Percentiles rank a stretch among this genome's conserved stretches.
These are phyloP conservation scores for Astreopora myriophthalma DNA, from an alignment of 64 coral and sea anemone genomes.

Conservation along the genomic window DNA sequence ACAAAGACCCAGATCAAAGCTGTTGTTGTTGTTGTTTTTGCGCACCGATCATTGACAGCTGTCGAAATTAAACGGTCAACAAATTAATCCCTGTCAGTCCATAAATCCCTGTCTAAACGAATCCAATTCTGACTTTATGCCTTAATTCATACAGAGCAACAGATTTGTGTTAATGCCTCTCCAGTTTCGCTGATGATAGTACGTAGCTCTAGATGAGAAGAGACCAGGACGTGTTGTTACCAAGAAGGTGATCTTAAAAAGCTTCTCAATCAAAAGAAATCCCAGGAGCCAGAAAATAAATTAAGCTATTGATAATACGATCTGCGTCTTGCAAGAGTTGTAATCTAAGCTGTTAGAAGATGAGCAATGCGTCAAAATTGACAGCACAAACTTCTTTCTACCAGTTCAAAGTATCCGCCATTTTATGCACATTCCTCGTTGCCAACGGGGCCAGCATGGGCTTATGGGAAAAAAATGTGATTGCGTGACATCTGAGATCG, in stretches of 20 bases:
- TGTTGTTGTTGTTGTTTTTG: neutral
- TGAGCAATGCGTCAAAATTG: neutral
- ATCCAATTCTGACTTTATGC: neutral
- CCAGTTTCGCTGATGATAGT: neutral
- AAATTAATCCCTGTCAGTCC: neutral
- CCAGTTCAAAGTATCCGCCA: slow-evolving; percentile 63
- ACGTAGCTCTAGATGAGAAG: neutral
- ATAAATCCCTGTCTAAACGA: neutral
- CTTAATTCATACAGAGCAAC: neutral
- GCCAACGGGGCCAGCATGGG: slow-evolving; percentile 23
- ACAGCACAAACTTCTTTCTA: neutral
- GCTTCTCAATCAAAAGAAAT: neutral
- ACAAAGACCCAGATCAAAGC: neutral
- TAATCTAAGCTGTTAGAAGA: neutral
- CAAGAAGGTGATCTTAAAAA: neutral
- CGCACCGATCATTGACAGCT: neutral
- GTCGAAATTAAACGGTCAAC: neutral
- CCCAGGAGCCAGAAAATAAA: neutral
- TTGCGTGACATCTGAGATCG: neutral
- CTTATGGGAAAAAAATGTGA: slow-evolving; percentile 25
- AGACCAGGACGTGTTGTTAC: neutral
- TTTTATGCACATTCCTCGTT: slow-evolving; percentile 78
- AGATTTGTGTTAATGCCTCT: neutral
- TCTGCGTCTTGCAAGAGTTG: neutral
- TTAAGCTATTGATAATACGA: neutral